Conservation (phyloP, 2,113 vertebrate genomes). For the Gadus macrocephalus region DNA sequence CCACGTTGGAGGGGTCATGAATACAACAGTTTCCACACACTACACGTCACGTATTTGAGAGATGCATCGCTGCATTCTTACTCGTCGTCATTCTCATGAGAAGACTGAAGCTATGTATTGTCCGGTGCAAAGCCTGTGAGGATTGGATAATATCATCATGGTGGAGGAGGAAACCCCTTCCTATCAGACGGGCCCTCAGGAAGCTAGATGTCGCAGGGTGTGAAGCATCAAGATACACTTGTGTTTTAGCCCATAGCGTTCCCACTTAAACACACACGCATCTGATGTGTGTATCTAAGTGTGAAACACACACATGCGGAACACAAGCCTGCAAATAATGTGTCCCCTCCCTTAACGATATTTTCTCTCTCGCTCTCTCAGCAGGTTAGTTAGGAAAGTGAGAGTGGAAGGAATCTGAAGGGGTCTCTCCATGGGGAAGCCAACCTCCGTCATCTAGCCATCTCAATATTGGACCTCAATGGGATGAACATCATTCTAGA, state of each 20-base stretch:
- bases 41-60: too few relatives aligned
- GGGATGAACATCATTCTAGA: not conserved
- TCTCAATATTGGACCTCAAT: not conserved
- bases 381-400: not conserved
- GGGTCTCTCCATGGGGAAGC: slow-evolving; percentile 41
- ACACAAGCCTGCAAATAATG: slow-evolving; percentile 26
- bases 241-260: not conserved
- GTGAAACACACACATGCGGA: too few relatives aligned
- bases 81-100: too few relatives aligned
- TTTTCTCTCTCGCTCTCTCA: slow-evolving; percentile 8
- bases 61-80: too few relatives aligned
- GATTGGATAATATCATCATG: slow-evolving; percentile 24
- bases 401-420: not conserved
- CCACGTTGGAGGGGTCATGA: too few relatives aligned
- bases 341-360: not conserved
- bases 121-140: too few relatives aligned
- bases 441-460: slow-evolving; percentile 21
- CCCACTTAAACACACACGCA: too few relatives aligned
- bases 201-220: slow-evolving; percentile 39
- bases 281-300: too few relatives aligned
- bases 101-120: too few relatives aligned
- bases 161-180: slow-evolving; percentile 40
- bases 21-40: too few relatives aligned
- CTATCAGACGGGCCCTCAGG: slow-evolving; percentile 33
- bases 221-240: slow-evolving; percentile 38